Conservation (phyloP, 92 coral and sea anemone genomes). For the Heliopora coerulea region DNA sequence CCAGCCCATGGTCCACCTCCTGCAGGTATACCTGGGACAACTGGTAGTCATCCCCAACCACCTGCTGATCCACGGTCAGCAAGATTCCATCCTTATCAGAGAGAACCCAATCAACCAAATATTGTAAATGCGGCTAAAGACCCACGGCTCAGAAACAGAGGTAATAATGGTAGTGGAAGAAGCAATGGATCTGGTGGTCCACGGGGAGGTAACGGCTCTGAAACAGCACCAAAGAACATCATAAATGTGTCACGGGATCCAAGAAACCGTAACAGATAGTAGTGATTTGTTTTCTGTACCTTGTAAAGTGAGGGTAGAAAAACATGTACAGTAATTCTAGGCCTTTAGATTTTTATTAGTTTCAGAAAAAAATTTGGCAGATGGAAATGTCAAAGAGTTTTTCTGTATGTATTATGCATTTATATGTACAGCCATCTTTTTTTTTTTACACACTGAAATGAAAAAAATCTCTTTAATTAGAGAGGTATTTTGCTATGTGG, state of each 20-base stretch:
- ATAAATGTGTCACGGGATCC: slow-evolving; percentile 93
- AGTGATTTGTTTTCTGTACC: too few relatives aligned
- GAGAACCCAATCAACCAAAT: slow-evolving; percentile 58
- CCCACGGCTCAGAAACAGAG: slow-evolving; percentile 81
- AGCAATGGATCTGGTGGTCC: slow-evolving; percentile 37
- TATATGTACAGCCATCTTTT: too few relatives aligned
- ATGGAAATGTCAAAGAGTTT: too few relatives aligned
- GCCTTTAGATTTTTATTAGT: too few relatives aligned
- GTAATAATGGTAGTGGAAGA: slow-evolving; percentile 52
- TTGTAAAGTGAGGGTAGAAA: too few relatives aligned
- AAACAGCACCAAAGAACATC: slow-evolving; percentile 69
- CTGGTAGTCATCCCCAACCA: slow-evolving; percentile 25
- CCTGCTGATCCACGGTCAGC: slow-evolving; percentile 56
- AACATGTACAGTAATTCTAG: too few relatives aligned
- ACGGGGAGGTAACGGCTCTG: slow-evolving; percentile 49
- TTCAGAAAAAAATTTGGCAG: too few relatives aligned
- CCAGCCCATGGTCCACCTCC: slow-evolving; percentile 61
- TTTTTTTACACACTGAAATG: too few relatives aligned
- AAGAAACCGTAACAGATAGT: slow-evolving; percentile 76
- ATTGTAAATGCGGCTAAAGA: slow-evolving; percentile 69
- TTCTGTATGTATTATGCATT: too few relatives aligned
- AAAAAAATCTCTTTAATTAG: too few relatives aligned
- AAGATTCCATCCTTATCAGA: slow-evolving; percentile 77
- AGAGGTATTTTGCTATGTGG: too few relatives aligned
- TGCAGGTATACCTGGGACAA: slow-evolving; percentile 26